These are phyloP conservation scores for Drosophila siamana DNA, from an alignment of 2,888 invertebrate species.

Conservation along the genomic window DNA sequence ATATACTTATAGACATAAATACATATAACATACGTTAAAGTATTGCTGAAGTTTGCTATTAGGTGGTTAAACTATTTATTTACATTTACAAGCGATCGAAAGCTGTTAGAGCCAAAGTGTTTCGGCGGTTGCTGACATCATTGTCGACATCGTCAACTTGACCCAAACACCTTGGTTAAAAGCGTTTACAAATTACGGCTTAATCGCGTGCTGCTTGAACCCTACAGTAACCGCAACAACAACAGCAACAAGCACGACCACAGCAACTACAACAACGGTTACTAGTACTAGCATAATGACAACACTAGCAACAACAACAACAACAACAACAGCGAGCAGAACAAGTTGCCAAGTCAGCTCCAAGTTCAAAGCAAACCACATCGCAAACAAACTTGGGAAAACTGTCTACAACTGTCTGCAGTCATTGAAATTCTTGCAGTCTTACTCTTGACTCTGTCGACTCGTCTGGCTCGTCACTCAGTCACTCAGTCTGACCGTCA, in stretches of 20 bases:
- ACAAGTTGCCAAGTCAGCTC: constrained; percentile 61
- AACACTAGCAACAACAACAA: constrained; percentile 24
- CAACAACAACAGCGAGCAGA: constrained; percentile 31
- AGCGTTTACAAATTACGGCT: constrained; percentile 75
- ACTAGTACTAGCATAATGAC: constrained; percentile 12
- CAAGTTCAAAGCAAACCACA: constrained; percentile 72
- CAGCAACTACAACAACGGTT: constrained; percentile 13
- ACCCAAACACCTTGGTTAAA: constrained; percentile 77
- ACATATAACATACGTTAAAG: no score
- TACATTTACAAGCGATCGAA: constrained; percentile 37
- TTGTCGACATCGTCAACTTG: constrained; percentile 66
- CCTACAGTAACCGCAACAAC: constrained; percentile 41
- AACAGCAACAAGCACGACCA: constrained; percentile 30
- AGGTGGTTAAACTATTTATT: not conserved
- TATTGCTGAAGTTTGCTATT: no score
- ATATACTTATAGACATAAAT: no score
- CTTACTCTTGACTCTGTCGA: constrained; percentile 20
- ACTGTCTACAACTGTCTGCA: constrained; percentile 54
- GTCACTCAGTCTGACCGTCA: constrained; percentile 16
- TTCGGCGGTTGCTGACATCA: constrained; percentile 26
- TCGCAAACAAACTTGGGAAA: constrained; percentile 64
- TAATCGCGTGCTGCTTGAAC: constrained; percentile 77
- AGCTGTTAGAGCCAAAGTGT: constrained; percentile 40
- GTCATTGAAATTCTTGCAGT: constrained; percentile 67
- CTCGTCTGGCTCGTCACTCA: constrained; percentile 1